Evolutionary conservation across 2,113 vertebrate genomes (phyloP).

Genomic region (Eptesicus fuscus): DNA sequence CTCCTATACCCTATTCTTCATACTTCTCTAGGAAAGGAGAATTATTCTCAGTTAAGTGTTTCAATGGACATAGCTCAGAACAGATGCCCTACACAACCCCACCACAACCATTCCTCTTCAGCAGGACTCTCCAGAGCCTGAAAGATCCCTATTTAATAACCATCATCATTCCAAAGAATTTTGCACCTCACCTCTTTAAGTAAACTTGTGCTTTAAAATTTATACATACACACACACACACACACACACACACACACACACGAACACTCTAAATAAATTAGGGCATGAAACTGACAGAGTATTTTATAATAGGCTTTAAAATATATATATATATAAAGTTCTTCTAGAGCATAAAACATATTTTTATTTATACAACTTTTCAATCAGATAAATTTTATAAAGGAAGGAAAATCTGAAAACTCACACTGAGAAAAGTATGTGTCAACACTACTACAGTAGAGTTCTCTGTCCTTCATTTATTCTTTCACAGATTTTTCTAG

Average conservation of each 20-base stretch:
- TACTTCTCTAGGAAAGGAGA: neutral
- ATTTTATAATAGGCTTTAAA: neutral
- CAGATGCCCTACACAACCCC: neutral
- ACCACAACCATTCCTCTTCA: neutral
- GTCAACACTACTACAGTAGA: neutral
- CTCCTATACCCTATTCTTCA: neutral
- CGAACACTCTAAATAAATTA: neutral
- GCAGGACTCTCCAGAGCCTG: neutral
- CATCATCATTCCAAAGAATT: neutral
- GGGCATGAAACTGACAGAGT: neutral
- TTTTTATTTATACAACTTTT: constrained; percentile 26
- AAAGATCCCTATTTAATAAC: neutral
- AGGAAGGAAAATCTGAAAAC: neutral
- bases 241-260: neutral
- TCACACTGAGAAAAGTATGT: constrained; percentile 10
- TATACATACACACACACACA: neutral
- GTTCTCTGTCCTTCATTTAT: neutral
- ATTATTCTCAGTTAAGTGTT: neutral
- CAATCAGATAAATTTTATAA: constrained; percentile 18
- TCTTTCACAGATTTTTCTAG: constrained; percentile 16
- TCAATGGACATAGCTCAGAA: neutral
- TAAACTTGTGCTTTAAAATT: constrained; percentile 40
- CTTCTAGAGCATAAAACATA: neutral
- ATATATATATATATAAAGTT: neutral
- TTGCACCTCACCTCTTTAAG: neutral